These are phyloP conservation scores for Venusia cambrica DNA, from an alignment of 2,888 invertebrate species.

Conservation along the genomic window DNA sequence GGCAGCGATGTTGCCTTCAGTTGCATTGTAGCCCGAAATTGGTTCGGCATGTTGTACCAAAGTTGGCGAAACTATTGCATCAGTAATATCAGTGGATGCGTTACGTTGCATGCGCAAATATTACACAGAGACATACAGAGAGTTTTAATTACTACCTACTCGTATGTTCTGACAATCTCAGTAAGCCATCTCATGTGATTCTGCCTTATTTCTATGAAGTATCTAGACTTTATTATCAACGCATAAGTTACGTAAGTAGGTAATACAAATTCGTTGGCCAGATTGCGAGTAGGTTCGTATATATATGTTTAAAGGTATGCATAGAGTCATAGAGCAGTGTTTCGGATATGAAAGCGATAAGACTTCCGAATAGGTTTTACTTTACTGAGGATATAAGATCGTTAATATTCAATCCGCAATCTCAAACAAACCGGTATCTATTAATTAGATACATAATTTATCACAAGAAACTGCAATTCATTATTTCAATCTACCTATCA, in stretches of 20 bases:
- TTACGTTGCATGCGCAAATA: conserved; percentile 21
- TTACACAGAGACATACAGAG: conserved; percentile 15
- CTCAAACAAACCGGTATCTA: conserved; percentile 1
- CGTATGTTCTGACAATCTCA: conserved; percentile 38
- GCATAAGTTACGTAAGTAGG: conserved; percentile 24
- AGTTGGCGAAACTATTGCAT: conserved; percentile 3
- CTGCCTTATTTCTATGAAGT: conserved; percentile 10
- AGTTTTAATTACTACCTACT: conserved; percentile 27
- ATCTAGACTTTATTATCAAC: conserved; percentile 29
- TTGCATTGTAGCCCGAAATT: conserved; percentile 6
- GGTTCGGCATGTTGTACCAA: conserved; percentile 1
- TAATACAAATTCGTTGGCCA: conserved; percentile 9
- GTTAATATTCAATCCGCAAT: not conserved
- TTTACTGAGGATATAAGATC: conserved; percentile 3
- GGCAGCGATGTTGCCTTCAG: conserved; percentile 8
- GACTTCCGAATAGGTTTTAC: conserved; percentile 4
- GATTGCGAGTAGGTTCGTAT: not conserved
- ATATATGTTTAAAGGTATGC: not conserved
- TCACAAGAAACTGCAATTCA: too few relatives aligned
- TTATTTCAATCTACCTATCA: too few relatives aligned
- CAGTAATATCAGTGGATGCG: conserved; percentile 7
- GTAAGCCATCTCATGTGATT: conserved; percentile 43
- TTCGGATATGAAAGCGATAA: conserved; percentile 7
- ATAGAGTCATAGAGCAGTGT: conserved; percentile 5
- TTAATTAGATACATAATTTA: too few relatives aligned